Evolutionary conservation across 2,888 invertebrate species (phyloP), one percentile per base, ranked within the genome.

Genomic region (Caenorhabditis virilis): DNA sequence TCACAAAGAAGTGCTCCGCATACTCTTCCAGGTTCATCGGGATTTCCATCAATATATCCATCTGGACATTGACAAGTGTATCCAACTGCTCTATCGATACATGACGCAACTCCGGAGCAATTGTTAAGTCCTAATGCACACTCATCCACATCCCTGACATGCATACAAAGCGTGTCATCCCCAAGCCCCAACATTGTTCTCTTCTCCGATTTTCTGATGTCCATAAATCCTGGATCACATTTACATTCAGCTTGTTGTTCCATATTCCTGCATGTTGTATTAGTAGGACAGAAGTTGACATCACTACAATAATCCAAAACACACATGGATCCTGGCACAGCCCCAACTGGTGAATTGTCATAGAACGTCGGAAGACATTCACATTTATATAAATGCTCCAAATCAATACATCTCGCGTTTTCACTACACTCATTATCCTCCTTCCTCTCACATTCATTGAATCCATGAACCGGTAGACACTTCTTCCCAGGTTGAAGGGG

Each of bases 251-350:
- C 93, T 83, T 91, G 91, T 78, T 92, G 92, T 86, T 90, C 90
- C 84, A 92, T 89, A 87, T 93, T 93, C 87, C 90, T 89, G 87
- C 93, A 94, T 72, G 91, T 90, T 63, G 93, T 92, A 85, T 93
- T 93, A 83, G 88, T 88, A 85, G 93, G 92, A 85, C 93, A 93
- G 83, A 89, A 89, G 86, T 92, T 90, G 57, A 83, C 81, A 57
- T 83, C 83, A 45, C 68, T 68, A 52, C 83, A 83, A 67, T 78
- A 82, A 61, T 83, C 79, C 48, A 82, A 53, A 11, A 75, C 76
- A 62, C 83, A 83, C 16, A 62, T 56, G 5, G 74, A 68, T 18
- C 64, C 62, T 23, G 80, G 80, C 7, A 77, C 68, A 15, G 70
- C 36, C n/a, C 77, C 83, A 26, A 73, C 52, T 15, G 78, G 77